Base-by-base conservation (phyloP, 2,113 vertebrate genomes). In the Ophiodon elongatus region DNA sequence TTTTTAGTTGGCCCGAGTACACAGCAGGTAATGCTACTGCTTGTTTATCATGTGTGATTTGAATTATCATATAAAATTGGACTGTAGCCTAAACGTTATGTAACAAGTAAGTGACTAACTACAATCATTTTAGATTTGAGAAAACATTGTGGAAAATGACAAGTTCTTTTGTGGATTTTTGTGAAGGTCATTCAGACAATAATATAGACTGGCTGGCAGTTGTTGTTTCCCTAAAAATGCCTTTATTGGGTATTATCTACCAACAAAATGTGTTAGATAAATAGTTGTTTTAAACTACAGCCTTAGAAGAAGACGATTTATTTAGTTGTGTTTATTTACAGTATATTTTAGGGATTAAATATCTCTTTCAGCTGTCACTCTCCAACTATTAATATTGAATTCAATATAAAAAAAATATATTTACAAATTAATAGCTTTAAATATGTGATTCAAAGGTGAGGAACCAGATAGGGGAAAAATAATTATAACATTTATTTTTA, bases 41-140 rank as follows among this genome's bases (percentile, higher is more conserved):
- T 67, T 75, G 13, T 62, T 69, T 63, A 33, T 39, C 19, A 15
- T 82, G 31, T 52, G 41, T 19, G 54, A 75, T 33, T 62, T 68
- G 6, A 63, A 54, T 43, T 43, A 45, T 31, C 23, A 75, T 37
- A 31, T 69, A 10, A 35, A 19, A 77, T 50, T 14, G 0, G 9
- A 66, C 35, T 45, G 7, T 29, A 43, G 27, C n/a, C 23, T 23
- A 11, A 65, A 45, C 0, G 3, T 68, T 62, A 54, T 8, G 27
- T 43, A 62, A 73, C 15, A 62, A 57, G 39, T 52, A 39, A 63
- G 57, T 25, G 57, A 63, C 31, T 13, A 33, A 60, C 9, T 9
- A 25, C 6, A 60, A 60, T 31, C 6, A 59, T 31, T 60, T 60
- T 60, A 27, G 11, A 27, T 57, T 27, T 27, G 4, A 57, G 54